These are phyloP conservation scores for Barypeithes pellucidus DNA, from an alignment of 2,888 invertebrate species.

Conservation along the genomic window DNA sequence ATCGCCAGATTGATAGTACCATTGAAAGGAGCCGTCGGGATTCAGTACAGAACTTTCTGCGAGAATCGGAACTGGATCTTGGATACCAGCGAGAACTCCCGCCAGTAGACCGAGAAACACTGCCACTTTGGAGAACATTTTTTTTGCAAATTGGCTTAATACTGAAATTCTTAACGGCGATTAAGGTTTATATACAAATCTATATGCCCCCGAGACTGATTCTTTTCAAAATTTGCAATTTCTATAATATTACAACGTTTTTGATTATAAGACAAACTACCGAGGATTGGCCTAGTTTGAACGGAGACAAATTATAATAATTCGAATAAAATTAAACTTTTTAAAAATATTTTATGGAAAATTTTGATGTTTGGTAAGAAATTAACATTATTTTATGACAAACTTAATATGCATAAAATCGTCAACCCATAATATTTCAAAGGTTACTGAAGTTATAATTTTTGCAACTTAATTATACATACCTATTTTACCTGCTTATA, in stretches of 20 bases:
- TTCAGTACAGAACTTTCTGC: conserved; percentile 31
- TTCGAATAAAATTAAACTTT: background rate
- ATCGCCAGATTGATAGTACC: conserved; percentile 75
- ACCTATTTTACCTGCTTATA: too few relatives aligned
- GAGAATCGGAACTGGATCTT: conserved; percentile 24
- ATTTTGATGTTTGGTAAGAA: background rate
- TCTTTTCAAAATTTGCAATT: background rate
- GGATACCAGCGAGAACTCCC: conserved; percentile 26
- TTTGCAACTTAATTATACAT: too few relatives aligned
- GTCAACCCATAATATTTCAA: background rate
- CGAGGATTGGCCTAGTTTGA: background rate
- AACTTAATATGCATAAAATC: background rate
- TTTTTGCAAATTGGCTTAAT: background rate
- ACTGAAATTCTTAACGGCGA: background rate
- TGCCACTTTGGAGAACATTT: conserved; percentile 15
- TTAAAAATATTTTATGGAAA: background rate
- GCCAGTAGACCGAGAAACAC: conserved; percentile 30
- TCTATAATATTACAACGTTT: too few relatives aligned
- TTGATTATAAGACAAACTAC: too few relatives aligned
- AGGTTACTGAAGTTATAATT: conserved; percentile 1
- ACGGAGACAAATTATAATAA: background rate
- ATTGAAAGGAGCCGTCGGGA: conserved; percentile 47
- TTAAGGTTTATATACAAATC: background rate
- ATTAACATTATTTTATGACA: background rate
- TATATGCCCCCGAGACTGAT: background rate